phyloP scores from a whole-genome alignment of 2,888 invertebrate genomes.

The Caenorhabditis becei region DNA sequence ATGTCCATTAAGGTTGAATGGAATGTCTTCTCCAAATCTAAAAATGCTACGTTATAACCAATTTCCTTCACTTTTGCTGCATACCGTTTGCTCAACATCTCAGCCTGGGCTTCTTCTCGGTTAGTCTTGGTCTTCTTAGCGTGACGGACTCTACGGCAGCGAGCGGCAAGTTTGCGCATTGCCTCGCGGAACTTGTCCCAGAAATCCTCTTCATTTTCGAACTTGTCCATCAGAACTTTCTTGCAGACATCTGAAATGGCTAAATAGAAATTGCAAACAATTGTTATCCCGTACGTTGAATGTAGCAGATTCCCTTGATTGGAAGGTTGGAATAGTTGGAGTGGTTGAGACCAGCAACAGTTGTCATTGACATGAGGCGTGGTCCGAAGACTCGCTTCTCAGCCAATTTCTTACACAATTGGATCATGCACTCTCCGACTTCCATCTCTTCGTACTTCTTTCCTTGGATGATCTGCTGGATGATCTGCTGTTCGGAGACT shows the following conservation, averaged over 20 bases:
- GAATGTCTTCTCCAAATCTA: conserved; percentile 51
- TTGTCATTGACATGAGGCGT: conserved; percentile 80
- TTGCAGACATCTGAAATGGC: conserved; percentile 79
- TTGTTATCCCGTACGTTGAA: conserved; percentile 74
- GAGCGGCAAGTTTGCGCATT: conserved; percentile 80
- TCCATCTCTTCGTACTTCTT: conserved; percentile 79
- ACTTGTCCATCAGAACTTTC: conserved; percentile 73
- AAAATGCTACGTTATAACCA: not conserved
- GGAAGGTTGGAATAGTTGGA: conserved; percentile 81
- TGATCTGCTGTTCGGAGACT: conserved; percentile 78
- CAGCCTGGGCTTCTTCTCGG: conserved; percentile 63
- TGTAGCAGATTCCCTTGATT: conserved; percentile 80
- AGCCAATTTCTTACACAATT: conserved; percentile 81
- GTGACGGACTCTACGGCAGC: conserved; percentile 80
- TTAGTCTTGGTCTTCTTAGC: conserved; percentile 78
- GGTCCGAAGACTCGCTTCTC: conserved; percentile 81
- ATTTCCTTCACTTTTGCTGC: not conserved
- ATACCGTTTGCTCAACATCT: conserved; percentile 51
- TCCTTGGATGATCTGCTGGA: conserved; percentile 77
- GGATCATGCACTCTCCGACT: conserved; percentile 79
- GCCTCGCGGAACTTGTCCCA: conserved; percentile 81
- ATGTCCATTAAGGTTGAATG: conserved; percentile 24
- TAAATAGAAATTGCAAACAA: not conserved
- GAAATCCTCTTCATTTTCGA: conserved; percentile 79
- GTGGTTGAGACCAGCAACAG: conserved; percentile 81